Conservation (phyloP, 2,797 vertebrate genomes). For the Synaphobranchus kaupii region DNA sequence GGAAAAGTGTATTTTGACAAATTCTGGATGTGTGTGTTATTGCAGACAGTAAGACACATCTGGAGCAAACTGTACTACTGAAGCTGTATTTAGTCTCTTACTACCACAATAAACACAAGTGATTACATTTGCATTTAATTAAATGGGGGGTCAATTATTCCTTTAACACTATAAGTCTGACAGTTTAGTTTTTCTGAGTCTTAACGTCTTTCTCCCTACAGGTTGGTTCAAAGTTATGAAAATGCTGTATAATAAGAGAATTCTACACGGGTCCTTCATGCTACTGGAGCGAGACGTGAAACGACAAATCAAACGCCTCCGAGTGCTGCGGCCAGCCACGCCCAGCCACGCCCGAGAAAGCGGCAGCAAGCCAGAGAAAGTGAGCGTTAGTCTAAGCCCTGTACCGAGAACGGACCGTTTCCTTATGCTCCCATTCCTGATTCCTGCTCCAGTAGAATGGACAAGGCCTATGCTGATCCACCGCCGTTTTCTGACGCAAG, state of each 20-base stretch:
- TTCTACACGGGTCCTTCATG: conserved; percentile 11
- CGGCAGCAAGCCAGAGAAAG: background rate
- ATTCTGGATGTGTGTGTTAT: too few species aligned
- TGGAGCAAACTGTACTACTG: too few species aligned
- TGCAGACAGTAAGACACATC: too few species aligned
- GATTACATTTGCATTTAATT: background rate
- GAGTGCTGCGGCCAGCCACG: background rate
- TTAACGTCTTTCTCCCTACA: background rate
- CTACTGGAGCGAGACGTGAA: background rate
- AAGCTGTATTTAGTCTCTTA: too few species aligned
- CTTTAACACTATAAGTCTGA: background rate
- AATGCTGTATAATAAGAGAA: conserved; percentile 12
- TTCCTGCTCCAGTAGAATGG: background rate
- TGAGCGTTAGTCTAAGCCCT: background rate
- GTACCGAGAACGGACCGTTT: background rate
- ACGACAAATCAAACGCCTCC: background rate
- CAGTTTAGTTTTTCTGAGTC: background rate
- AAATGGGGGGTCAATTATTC: background rate
- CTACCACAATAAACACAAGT: background rate
- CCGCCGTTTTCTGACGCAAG: background rate
- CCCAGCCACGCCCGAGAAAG: background rate
- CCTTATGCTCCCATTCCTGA: background rate
- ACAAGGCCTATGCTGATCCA: background rate
- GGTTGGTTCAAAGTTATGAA: conserved; percentile 24
- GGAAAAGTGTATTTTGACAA: too few species aligned